Conservation (phyloP, 1,140 invertebrate species). For the Archivesica marissinica region DNA sequence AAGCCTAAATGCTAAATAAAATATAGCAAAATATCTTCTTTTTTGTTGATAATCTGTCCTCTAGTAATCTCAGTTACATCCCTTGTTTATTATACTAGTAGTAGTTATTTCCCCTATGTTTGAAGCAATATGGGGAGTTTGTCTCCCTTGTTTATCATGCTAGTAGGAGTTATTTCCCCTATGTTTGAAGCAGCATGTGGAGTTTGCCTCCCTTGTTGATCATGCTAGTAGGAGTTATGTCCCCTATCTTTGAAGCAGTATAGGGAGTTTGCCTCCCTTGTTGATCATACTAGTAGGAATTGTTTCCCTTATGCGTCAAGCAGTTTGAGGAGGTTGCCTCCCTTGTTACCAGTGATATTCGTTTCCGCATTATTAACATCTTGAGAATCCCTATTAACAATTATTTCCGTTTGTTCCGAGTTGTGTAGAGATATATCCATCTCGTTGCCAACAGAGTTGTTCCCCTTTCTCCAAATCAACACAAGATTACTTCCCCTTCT, state of each 20-base stretch:
- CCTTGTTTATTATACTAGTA: constrained; percentile 6
- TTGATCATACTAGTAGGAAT: background rate
- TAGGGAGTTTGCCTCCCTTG: background rate
- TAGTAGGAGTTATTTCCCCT: background rate
- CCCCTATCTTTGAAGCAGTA: background rate
- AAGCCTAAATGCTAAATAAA: constrained; percentile 47
- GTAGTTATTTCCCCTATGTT: background rate
- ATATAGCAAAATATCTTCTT: constrained; percentile 37
- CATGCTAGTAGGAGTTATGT: background rate
- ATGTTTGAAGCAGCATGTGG: background rate
- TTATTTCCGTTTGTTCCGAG: too few relatives aligned
- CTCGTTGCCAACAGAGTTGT: too few relatives aligned
- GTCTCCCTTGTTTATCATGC: background rate
- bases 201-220: background rate
- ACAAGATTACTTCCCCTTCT: too few relatives aligned
- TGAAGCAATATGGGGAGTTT: background rate
- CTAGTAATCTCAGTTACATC: background rate
- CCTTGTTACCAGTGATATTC: background rate
- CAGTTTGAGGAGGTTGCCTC: background rate
- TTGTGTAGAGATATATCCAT: too few relatives aligned
- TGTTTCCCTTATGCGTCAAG: background rate
- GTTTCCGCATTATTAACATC: too few relatives aligned
- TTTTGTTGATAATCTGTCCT: background rate
- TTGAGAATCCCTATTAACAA: too few relatives aligned
- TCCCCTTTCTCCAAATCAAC: too few relatives aligned